Conservation (phyloP, 2,888 invertebrate genomes). For the Theretra japonica region DNA sequence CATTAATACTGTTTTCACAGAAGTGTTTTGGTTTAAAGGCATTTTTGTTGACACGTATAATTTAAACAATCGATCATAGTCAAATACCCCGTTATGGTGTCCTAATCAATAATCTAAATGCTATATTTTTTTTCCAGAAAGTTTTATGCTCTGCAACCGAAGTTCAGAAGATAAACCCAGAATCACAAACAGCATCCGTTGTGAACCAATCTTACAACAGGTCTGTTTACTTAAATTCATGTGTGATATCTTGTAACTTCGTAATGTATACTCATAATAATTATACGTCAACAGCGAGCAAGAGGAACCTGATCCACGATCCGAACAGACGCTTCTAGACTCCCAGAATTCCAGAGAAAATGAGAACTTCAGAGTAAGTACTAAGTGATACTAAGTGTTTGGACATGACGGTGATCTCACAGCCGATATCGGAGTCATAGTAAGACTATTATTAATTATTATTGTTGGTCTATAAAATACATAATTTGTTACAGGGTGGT, state of each 20-base stretch:
- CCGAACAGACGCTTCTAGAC: constrained; percentile 72
- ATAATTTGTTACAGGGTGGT: constrained; percentile 58
- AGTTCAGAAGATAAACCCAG: constrained; percentile 62
- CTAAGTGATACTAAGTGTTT: background rate
- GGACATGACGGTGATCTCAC: too few species aligned
- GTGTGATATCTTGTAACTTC: background rate
- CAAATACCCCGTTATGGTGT: too few species aligned
- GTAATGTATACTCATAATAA: constrained; percentile 6
- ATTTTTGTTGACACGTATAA: too few species aligned
- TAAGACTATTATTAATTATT: too few species aligned
- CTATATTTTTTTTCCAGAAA: constrained; percentile 56
- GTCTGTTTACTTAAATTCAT: constrained; percentile 45
- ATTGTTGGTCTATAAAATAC: background rate
- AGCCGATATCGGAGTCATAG: too few species aligned
- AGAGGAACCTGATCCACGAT: constrained; percentile 75
- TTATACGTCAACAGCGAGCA: constrained; percentile 66
- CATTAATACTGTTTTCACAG: too few species aligned
- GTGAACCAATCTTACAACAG: constrained; percentile 78
- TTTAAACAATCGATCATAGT: too few species aligned
- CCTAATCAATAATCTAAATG: too few species aligned
- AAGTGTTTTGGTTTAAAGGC: too few species aligned
- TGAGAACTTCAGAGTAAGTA: constrained; percentile 71
- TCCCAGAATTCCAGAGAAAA: constrained; percentile 73
- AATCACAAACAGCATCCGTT: constrained; percentile 68
- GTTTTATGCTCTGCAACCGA: constrained; percentile 62